These are phyloP conservation scores for Caenorhabditis remanei DNA, from an alignment of 1,140 invertebrate species.

Conservation along the genomic window DNA sequence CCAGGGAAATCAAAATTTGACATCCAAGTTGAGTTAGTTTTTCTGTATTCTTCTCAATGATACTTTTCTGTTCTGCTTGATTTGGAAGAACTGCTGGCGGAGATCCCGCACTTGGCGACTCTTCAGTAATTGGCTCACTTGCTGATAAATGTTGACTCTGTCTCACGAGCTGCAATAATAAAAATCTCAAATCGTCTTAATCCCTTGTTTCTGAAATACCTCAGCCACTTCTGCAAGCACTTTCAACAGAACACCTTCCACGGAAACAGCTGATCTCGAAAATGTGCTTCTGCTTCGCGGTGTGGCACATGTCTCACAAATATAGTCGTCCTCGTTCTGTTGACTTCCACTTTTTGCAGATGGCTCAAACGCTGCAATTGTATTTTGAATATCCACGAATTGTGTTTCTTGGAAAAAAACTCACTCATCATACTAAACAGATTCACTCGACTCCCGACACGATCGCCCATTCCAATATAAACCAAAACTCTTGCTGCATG, in stretches of 20 bases:
- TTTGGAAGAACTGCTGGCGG: slow-evolving; percentile 64
- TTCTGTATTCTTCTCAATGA: slow-evolving; percentile 23
- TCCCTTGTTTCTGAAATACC: background rate
- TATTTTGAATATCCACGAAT: background rate
- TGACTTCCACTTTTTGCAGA: slow-evolving; percentile 63
- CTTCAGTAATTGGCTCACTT: slow-evolving; percentile 73
- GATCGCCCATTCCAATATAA: slow-evolving; percentile 81
- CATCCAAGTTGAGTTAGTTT: slow-evolving; percentile 53
- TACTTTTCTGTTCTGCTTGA: slow-evolving; percentile 51
- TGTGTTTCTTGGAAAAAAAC: background rate
- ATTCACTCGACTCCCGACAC: slow-evolving; percentile 80
- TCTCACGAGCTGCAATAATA: slow-evolving; percentile 63
- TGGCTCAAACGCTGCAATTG: slow-evolving; percentile 39
- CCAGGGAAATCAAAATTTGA: slow-evolving; percentile 58
- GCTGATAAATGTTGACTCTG: slow-evolving; percentile 67
- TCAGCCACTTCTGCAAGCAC: slow-evolving; percentile 71
- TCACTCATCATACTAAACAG: slow-evolving; percentile 79
- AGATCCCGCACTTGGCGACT: slow-evolving; percentile 69
- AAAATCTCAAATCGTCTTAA: slow-evolving; percentile 4
- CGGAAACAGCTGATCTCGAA: slow-evolving; percentile 73
- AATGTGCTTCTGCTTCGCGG: slow-evolving; percentile 70
- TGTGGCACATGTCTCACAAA: slow-evolving; percentile 73
- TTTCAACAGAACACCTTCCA: slow-evolving; percentile 76
- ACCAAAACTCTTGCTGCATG: slow-evolving; percentile 84
- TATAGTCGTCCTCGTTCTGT: slow-evolving; percentile 77